These are phyloP conservation scores for Anoplophora glabripennis DNA, from an alignment of 1,140 invertebrate species.

Conservation along the genomic window DNA sequence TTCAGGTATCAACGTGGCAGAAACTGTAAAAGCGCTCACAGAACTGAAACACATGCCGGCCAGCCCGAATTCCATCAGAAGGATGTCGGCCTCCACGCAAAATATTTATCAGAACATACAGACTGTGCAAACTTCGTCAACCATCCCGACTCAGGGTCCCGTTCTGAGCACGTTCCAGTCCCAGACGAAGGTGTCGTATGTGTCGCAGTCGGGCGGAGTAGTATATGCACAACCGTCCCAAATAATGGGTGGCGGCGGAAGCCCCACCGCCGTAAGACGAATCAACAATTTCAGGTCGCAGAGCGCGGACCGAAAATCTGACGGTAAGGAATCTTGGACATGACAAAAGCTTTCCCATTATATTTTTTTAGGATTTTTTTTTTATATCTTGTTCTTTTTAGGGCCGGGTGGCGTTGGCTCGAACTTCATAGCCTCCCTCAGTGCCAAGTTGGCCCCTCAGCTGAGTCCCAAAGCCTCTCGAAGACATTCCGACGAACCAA, in stretches of 20 bases:
- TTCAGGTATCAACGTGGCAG: constrained; percentile 67
- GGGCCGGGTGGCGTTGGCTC: constrained; percentile 56
- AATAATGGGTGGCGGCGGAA: constrained; percentile 47
- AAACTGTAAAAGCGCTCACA: constrained; percentile 80
- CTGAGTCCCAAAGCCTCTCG: constrained; percentile 54
- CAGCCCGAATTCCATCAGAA: constrained; percentile 73
- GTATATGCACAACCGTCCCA: constrained; percentile 56
- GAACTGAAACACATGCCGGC: constrained; percentile 82
- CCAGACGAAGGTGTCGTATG: constrained; percentile 49
- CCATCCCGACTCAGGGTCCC: constrained; percentile 30
- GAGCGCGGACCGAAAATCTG: constrained; percentile 55
- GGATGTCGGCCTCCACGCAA: constrained; percentile 49
- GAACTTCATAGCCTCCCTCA: constrained; percentile 68
- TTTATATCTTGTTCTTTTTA: constrained; percentile 21
- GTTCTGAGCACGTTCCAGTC: constrained; percentile 54
- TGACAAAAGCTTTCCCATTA: too few relatives aligned
- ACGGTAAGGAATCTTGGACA: constrained; percentile 45
- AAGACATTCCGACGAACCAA: constrained; percentile 47
- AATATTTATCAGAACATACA: constrained; percentile 32
- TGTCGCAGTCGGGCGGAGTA: constrained; percentile 45
- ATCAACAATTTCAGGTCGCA: constrained; percentile 52
- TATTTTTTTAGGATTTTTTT: too few relatives aligned
- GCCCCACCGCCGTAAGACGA: constrained; percentile 50
- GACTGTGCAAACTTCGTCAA: background rate
- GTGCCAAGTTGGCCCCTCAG: constrained; percentile 65